Evolutionary conservation across 2,797 vertebrate species (phyloP), one percentile per base, ranked within the genome.

Genomic region (Sebastolobus alascanus): DNA sequence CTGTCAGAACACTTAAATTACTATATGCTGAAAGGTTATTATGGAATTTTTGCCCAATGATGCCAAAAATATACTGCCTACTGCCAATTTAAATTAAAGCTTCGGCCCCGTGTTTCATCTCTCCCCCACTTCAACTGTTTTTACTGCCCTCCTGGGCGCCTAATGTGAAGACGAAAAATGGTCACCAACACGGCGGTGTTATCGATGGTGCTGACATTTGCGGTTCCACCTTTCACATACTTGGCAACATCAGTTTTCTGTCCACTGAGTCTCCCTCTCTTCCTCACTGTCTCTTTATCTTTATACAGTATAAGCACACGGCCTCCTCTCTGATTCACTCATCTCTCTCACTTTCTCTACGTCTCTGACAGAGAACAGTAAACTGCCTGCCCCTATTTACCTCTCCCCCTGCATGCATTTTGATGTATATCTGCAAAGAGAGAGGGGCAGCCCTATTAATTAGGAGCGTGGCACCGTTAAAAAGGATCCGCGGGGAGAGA

Each of bases 191-290:
- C 79, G 79, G 84, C 64, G 40, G 31, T 2, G 74, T 89, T 90
- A 88, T 91, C 72, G 73, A 83, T 73, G 75, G 40, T 4, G 77
- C 87, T 92, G 91, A 92, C 89, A 92, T 92, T 92, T 92, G 82
- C 11, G 66, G 85, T 82, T 75, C 75, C 73, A 80, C 82, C 73
- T 88, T 83, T 84, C 86, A 80, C 60, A 73, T 43, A 46, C 72
- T 43, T 35, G 73, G 58, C 66, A 66, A 81, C 77, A 90, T 85
- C 70, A 73, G 75, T 85, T 93, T 91, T 63, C 75, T 22, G 56
- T 75, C 78, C 58, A 5, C 69, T 11, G 68, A 77, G 27, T 25
- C 60, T 40, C 25, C 50, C 66, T 73, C 64, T 63, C 6, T 5
- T 59, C 5, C 67, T 55, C 29, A 14, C 35, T 12, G 18, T 63